Percentiles rank a stretch among this genome's conserved stretches.
Evolutionary conservation across 2,888 invertebrate species (phyloP).

Genomic region (Cenopis cana): DNA sequence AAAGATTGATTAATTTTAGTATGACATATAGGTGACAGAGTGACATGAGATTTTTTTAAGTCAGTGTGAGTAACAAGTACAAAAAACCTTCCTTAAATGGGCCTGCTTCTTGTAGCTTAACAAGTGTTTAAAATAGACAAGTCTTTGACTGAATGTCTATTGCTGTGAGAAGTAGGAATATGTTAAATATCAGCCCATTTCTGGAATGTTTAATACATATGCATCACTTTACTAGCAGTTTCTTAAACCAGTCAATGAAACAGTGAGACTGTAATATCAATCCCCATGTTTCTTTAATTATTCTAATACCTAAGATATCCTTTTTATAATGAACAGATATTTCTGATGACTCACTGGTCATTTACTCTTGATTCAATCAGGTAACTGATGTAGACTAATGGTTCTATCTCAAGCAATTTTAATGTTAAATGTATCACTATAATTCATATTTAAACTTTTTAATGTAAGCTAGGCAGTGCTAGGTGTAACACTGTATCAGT

Average conservation of each 20-base stretch:
- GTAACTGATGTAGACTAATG: constrained; percentile 39
- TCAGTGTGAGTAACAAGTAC: constrained; percentile 55
- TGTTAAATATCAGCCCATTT: constrained; percentile 21
- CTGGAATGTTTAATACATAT: constrained; percentile 26
- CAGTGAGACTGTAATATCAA: constrained; percentile 33
- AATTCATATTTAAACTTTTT: constrained; percentile 43
- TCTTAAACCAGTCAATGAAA: constrained; percentile 24
- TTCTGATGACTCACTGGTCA: constrained; percentile 19
- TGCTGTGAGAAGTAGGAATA: constrained; percentile 3
- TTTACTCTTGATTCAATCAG: constrained; percentile 28
- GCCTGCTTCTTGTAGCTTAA: constrained; percentile 24
- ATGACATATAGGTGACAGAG: constrained; percentile 62
- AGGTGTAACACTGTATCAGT: constrained; percentile 36
- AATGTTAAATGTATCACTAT: constrained; percentile 43
- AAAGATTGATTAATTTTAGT: constrained; percentile 62
- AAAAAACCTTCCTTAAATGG: constrained; percentile 29
- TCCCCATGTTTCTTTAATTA: constrained; percentile 16
- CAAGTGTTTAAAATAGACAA: constrained; percentile 15
- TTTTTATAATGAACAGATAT: constrained; percentile 19
- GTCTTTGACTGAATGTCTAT: constrained; percentile 25
- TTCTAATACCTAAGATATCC: constrained; percentile 29
- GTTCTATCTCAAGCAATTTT: constrained; percentile 45
- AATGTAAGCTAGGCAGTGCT: constrained; percentile 43
- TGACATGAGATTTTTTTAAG: constrained; percentile 63
- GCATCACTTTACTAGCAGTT: constrained; percentile 1